These are phyloP conservation scores for Tenthredo scrophulariae DNA, from an alignment of 2,888 invertebrate species.

Conservation along the genomic window DNA sequence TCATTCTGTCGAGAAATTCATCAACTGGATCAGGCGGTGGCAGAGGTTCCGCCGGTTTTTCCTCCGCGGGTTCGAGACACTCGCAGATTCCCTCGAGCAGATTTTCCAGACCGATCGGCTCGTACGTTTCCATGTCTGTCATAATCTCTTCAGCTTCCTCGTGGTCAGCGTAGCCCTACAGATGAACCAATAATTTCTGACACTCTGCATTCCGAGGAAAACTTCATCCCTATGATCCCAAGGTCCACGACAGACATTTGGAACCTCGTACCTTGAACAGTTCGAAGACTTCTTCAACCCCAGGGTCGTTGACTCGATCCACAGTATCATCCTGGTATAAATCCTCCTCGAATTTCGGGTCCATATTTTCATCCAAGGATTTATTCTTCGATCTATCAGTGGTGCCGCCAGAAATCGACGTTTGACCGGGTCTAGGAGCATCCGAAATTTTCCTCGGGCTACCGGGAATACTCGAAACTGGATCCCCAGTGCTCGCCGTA, in stretches of 20 bases:
- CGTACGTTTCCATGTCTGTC: conserved; percentile 57
- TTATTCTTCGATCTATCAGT: neutral
- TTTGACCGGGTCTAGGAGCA: neutral
- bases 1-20: conserved; percentile 69
- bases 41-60: neutral
- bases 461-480: neutral
- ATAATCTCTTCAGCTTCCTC: conserved; percentile 55
- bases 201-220: neutral
- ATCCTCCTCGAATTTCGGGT: conserved; percentile 7
- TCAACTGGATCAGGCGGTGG: conserved; percentile 61
- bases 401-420: neutral
- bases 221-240: neutral
- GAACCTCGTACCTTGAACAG: neutral
- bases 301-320: neutral
- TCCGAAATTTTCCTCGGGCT: neutral
- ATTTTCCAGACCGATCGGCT: conserved; percentile 60
- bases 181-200: neutral
- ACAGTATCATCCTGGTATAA: neutral
- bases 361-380: neutral
- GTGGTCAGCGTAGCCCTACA: conserved; percentile 23
- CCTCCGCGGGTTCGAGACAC: conserved; percentile 62
- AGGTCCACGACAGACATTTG: neutral
- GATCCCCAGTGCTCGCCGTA: neutral
- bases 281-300: neutral
- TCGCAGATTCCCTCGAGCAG: conserved; percentile 64